Evolutionary conservation across 2,113 vertebrate species (phyloP).

Genomic region (Eulemur macaco): DNA sequence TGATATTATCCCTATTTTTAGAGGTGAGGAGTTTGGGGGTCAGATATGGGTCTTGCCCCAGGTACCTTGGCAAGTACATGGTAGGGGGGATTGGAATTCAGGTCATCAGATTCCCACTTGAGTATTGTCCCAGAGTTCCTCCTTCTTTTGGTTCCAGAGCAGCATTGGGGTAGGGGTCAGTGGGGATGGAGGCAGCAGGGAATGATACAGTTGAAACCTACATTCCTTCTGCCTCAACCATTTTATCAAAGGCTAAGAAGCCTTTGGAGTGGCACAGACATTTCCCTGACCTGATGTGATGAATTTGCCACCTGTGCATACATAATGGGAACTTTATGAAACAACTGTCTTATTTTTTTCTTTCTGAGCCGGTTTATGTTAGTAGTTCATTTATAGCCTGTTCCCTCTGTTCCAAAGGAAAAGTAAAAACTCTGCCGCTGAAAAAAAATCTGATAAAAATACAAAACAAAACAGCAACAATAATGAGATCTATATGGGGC

Average conservation of each 20-base stretch:
- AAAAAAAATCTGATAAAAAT: constrained; percentile 10
- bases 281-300: neutral
- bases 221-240: neutral
- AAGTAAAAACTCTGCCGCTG: constrained; percentile 31
- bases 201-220: neutral
- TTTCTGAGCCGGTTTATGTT: constrained; percentile 38
- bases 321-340: neutral
- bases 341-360: neutral
- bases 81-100: neutral
- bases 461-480: constrained; percentile 48
- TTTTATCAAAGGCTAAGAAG: neutral
- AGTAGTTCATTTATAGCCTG: constrained; percentile 22
- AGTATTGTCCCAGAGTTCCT: neutral
- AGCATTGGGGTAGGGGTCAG: neutral
- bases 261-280: neutral
- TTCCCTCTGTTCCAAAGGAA: constrained; percentile 15
- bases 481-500: neutral
- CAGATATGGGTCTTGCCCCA: neutral
- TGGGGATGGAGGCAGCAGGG: neutral
- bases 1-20: neutral
- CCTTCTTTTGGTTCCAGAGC: neutral
- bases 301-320: neutral
- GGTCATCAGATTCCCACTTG: neutral
- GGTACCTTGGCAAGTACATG: neutral
- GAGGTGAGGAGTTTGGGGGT: neutral